Percentiles rank a stretch among this genome's conserved stretches.
phyloP scores from a whole-genome alignment of 1,140 invertebrate genomes.

The Marisa cornuarietis region DNA sequence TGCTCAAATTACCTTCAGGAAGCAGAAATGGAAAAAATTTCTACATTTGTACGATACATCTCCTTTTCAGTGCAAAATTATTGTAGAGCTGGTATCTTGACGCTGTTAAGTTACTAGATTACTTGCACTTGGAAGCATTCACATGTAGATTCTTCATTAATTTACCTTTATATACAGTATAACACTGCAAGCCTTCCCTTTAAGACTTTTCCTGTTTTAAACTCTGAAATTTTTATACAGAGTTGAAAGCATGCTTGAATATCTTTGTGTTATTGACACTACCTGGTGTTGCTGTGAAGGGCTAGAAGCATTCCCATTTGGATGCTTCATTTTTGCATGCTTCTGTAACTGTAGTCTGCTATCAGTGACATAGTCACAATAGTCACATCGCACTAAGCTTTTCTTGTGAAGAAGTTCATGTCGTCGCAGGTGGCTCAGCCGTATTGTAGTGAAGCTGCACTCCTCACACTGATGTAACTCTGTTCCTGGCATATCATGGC shows the following conservation, averaged over 20 bases:
- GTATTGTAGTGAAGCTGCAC: conserved; percentile 61
- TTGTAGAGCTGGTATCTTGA: no score
- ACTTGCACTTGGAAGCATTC: no score
- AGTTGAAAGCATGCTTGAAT: conserved; percentile 15
- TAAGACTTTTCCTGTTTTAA: no score
- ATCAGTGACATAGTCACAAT: conserved; percentile 42
- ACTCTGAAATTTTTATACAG: background rate
- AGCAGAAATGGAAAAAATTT: no score
- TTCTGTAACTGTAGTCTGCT: conserved; percentile 18
- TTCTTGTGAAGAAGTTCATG: conserved; percentile 62
- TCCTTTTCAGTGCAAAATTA: no score
- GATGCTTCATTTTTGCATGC: conserved; percentile 25
- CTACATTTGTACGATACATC: no score
- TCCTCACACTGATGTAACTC: conserved; percentile 57
- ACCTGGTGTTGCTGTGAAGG: conserved; percentile 6
- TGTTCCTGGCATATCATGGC: conserved; percentile 54
- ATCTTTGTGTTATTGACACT: conserved; percentile 28
- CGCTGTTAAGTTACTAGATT: no score
- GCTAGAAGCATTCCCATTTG: conserved; percentile 5
- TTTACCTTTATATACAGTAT: no score
- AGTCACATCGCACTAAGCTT: conserved; percentile 43
- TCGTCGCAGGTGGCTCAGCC: conserved; percentile 54
- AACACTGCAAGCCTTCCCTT: no score
- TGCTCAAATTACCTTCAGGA: no score
- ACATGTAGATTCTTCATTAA: no score